A percentile compares a stretch with the other conserved stretches of the same genome.
These are phyloP conservation scores for Ornithoptera alexandrae DNA, from an alignment of 2,888 invertebrate genomes.

Conservation along the genomic window DNA sequence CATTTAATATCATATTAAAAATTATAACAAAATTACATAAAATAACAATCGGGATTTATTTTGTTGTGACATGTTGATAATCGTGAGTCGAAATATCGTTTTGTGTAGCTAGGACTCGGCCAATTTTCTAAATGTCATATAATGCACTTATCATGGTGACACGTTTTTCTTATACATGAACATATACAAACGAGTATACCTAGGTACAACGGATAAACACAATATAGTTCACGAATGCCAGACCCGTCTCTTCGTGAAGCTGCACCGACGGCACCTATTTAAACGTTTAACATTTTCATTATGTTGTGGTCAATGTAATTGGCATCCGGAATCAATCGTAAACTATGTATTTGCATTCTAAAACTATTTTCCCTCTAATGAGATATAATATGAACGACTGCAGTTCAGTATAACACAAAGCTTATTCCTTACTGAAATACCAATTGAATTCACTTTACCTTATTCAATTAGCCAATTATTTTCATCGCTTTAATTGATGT, in stretches of 20 bases:
- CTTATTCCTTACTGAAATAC: not conserved
- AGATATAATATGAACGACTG: not conserved
- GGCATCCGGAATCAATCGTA: not conserved
- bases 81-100: not conserved
- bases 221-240: not conserved
- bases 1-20: not conserved
- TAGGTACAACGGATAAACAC: not conserved
- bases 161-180: not conserved
- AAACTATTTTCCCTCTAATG: not conserved
- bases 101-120: conserved; percentile 9
- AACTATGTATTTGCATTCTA: not conserved
- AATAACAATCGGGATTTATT: not conserved
- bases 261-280: not conserved
- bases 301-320: not conserved
- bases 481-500: too few relatives aligned
- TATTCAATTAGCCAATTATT: not conserved
- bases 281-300: conserved; percentile 1
- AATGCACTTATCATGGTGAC: conserved; percentile 5
- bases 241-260: not conserved
- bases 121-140: conserved; percentile 21
- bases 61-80: not conserved
- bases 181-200: not conserved
- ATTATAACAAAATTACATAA: not conserved
- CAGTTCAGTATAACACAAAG: not conserved
- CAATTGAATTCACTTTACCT: not conserved